Evolutionary conservation across 2,888 invertebrate species (phyloP), one percentile per base, ranked within the genome.

Genomic region (Hirtodrosophila duncani): DNA sequence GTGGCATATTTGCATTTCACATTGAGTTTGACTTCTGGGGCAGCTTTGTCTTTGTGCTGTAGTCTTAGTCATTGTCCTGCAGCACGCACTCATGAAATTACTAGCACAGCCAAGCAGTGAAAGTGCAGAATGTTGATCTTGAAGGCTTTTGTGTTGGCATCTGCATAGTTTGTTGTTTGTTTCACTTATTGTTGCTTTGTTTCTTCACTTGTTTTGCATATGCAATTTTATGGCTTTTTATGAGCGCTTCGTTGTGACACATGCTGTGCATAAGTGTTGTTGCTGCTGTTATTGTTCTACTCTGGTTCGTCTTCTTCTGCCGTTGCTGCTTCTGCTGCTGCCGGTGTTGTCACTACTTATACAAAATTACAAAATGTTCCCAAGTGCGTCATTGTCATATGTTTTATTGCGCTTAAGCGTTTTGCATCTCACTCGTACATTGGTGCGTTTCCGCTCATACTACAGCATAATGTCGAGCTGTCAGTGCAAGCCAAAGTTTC

Each of bases 31-130:
- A 3, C 23, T 30, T 34, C 14, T 29, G 36, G 34, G 37, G 53
- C 45, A n/a, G n/a, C n/a, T n/a, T n/a, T n/a, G n/a, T n/a, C n/a
- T n/a, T n/a, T n/a, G n/a, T 41, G 27, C 13, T 24, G 20, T 18
- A 1, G 1, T 46, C 36, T 61, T 18, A 41, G 33, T 53, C 41
- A 41, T 37, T 52, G 36, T 63, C 52, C 43, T 51, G 34, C 51
- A 46, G 60, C 57, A 71, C 49, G 56, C 65, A 65, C 71, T 67
- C 48, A 69, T 72, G 65, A 53, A 78, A 78, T 70, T 74, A 57
- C 52, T 56, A 36, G 20, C 33, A 49, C 42, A 49, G 71, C 69
- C 75, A 75, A 59, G 78, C 59, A 46, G 34, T 53, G 57, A n/a
- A 27, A 20, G 21, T 14, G 14, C 46, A 18, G 49, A 13, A 45